phyloP scores from a whole-genome alignment of 2,888 invertebrate genomes.

The Sepioteuthis lessoniana region DNA sequence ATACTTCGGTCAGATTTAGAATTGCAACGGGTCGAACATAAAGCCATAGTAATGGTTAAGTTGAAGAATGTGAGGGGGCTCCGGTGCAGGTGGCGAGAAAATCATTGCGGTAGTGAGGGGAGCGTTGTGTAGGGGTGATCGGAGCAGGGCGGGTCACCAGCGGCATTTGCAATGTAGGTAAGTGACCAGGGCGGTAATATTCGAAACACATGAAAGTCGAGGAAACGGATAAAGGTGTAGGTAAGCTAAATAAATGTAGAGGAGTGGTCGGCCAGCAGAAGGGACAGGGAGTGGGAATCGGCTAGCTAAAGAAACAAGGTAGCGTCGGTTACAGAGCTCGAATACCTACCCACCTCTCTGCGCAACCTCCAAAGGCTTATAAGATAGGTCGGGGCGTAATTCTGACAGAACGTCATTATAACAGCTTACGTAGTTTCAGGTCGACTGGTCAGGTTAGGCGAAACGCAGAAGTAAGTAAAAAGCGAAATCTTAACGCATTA shows the following conservation, averaged over 20 bases:
- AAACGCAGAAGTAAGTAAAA: constrained; percentile 8
- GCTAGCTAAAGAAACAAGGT: background rate
- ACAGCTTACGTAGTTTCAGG: background rate
- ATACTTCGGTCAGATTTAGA: constrained; percentile 20
- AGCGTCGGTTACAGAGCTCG: too few species aligned
- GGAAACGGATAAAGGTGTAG: background rate
- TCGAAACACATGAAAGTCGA: background rate
- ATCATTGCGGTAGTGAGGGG: background rate
- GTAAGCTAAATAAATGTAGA: background rate
- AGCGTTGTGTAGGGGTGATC: too few species aligned
- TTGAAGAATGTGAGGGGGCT: background rate
- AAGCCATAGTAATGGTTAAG: constrained; percentile 33
- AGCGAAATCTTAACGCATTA: background rate
- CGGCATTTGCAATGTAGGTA: background rate
- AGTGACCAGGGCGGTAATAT: background rate
- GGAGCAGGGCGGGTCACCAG: background rate
- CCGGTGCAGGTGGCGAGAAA: background rate
- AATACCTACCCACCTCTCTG: too few species aligned
- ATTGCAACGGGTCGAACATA: constrained; percentile 33
- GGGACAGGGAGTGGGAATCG: background rate
- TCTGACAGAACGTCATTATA: background rate
- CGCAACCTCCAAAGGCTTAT: background rate
- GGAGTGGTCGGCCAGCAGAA: background rate
- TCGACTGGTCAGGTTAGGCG: background rate
- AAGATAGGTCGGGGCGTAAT: constrained; percentile 9